Percentiles rank a stretch among this genome's conserved stretches.
These are phyloP conservation scores for Empidonax alnorum DNA, from an alignment of 2,113 vertebrate species.

Conservation along the genomic window DNA sequence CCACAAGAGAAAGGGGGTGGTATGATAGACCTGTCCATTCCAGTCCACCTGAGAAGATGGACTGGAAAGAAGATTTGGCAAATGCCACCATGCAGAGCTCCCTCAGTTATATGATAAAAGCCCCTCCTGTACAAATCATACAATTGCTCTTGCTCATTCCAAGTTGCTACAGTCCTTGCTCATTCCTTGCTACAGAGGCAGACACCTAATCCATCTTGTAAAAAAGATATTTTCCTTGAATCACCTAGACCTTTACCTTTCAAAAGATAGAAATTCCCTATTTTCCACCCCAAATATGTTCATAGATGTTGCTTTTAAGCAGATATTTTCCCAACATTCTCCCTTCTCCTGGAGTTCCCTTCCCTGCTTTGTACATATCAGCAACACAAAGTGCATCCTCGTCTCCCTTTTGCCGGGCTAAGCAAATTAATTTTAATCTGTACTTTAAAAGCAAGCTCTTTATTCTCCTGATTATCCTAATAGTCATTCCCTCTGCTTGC, in stretches of 20 bases:
- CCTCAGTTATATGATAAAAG: neutral
- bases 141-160: neutral
- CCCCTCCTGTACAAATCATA: neutral
- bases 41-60: neutral
- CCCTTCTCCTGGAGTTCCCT: neutral
- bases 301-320: neutral
- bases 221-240: neutral
- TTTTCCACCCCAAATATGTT: neutral
- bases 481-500: neutral
- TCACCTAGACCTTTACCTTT: neutral
- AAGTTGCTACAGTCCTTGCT: neutral
- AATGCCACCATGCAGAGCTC: neutral
- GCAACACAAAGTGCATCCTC: neutral
- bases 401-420: neutral
- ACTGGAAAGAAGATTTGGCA: neutral
- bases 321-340: neutral
- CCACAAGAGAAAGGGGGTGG: neutral
- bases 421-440: constrained; percentile 38
- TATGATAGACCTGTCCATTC: neutral
- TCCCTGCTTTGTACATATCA: neutral
- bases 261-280: neutral
- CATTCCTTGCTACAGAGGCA: neutral
- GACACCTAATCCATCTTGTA: neutral
- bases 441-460: constrained; percentile 21
- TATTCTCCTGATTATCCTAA: constrained; percentile 43